phyloP scores from a whole-genome alignment of 2,888 invertebrate species.

The Cactoblastis cactorum region DNA sequence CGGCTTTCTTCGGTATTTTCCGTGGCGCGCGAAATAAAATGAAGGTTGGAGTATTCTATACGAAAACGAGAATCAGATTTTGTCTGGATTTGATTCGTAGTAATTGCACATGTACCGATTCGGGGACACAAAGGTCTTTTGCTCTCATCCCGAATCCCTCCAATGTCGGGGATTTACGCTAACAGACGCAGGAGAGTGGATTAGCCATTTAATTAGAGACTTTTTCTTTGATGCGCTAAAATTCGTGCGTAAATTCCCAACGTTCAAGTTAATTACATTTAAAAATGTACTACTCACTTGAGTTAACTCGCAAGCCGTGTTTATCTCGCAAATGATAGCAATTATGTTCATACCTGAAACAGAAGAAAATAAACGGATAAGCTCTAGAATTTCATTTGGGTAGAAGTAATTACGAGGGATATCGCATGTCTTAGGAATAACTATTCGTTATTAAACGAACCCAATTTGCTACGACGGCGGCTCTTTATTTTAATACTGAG shows the following conservation, averaged over 20 bases:
- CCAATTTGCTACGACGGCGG: neutral
- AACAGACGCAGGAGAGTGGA: conserved; percentile 26
- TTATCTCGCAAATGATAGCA: conserved; percentile 18
- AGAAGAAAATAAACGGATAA: conserved; percentile 14
- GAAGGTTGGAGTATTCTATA: conserved; percentile 19
- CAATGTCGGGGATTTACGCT: conserved; percentile 22
- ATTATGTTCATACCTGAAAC: conserved; percentile 23
- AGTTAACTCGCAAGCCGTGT: conserved; percentile 15
- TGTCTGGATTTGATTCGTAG: conserved; percentile 38
- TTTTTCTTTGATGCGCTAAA: conserved; percentile 19
- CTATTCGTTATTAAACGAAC: neutral
- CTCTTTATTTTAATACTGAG: neutral
- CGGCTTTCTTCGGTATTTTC: conserved; percentile 27
- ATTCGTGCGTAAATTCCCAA: neutral
- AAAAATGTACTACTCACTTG: conserved; percentile 9
- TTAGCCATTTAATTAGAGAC: conserved; percentile 33
- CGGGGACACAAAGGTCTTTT: conserved; percentile 29
- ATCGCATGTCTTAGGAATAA: conserved; percentile 5
- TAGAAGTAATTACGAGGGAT: neutral
- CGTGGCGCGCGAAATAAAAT: conserved; percentile 18
- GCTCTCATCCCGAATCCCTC: conserved; percentile 21
- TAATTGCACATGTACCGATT: conserved; percentile 41
- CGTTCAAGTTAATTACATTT: conserved; percentile 1
- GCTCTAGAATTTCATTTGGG: conserved; percentile 5
- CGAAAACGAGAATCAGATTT: conserved; percentile 40